Evolutionary conservation across 2,113 vertebrate genomes (phyloP).

Genomic region (Carettochelys insculpta): DNA sequence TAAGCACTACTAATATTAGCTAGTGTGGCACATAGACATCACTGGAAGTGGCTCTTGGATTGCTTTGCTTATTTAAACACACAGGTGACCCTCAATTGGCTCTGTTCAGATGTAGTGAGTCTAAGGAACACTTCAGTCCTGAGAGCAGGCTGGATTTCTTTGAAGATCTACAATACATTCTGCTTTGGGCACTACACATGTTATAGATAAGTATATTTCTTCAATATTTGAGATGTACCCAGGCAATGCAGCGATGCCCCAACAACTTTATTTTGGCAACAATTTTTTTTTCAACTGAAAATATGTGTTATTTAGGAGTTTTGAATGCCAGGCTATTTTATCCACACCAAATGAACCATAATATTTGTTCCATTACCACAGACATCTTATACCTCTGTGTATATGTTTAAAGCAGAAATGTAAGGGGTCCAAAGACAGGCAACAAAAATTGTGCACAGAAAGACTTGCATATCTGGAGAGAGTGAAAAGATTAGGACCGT

Average conservation of each 20-base stretch:
- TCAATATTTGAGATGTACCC: not conserved
- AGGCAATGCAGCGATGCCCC: not conserved
- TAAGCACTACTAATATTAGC: not conserved
- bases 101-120: not conserved
- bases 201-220: not conserved
- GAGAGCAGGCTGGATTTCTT: not conserved
- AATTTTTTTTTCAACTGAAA: not conserved
- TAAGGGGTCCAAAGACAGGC: not conserved
- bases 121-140: not conserved
- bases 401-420: not conserved
- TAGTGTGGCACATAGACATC: not conserved
- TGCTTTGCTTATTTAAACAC: not conserved
- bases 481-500: not conserved
- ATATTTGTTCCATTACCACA: not conserved
- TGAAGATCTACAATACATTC: rapidly evolving
- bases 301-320: not conserved
- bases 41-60: not conserved
- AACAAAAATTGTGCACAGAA: not conserved
- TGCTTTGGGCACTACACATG: not conserved
- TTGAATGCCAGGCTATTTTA: not conserved
- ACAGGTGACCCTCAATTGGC: not conserved
- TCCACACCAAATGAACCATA: not conserved
- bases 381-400: not conserved
- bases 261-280: not conserved
- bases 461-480: not conserved